A percentile compares a stretch with the other conserved stretches of the same genome.
Conservation (phyloP, 1,140 invertebrate species). For the Meloidogyne exigua region DNA sequence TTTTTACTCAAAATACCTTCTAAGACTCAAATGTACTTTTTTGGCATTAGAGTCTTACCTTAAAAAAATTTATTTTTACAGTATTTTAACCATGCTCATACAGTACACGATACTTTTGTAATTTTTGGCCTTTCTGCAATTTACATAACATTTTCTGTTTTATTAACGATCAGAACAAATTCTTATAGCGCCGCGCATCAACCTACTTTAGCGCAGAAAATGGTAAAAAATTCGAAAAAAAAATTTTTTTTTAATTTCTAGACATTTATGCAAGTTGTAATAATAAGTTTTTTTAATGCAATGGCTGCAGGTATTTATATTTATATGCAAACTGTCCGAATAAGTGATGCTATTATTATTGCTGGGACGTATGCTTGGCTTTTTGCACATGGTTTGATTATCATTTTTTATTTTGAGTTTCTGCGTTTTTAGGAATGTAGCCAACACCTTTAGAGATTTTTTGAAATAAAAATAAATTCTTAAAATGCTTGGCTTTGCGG, state of each 20-base stretch:
- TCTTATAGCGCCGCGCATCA: constrained; percentile 5
- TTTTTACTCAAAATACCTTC: not conserved
- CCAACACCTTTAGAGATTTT: no score
- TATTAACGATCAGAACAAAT: constrained; percentile 10
- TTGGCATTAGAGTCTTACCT: not conserved
- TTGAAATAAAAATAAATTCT: no score
- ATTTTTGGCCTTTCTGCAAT: constrained; percentile 21
- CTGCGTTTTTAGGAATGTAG: not conserved
- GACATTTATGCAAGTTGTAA: constrained; percentile 35
- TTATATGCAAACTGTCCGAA: constrained; percentile 29
- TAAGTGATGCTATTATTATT: constrained; percentile 28
- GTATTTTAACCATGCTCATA: constrained; percentile 13
- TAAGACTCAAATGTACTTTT: not conserved
- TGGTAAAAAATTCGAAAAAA: constrained; percentile 4
- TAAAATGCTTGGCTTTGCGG: no score
- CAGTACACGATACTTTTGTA: constrained; percentile 23
- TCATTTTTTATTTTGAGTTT: not conserved
- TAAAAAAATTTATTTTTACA: not conserved
- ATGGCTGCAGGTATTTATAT: constrained; percentile 34
- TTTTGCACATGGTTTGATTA: constrained; percentile 27
- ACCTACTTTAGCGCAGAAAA: constrained; percentile 17
- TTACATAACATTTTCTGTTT: constrained; percentile 15
- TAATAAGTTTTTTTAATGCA: constrained; percentile 36
- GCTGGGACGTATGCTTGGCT: constrained; percentile 33
- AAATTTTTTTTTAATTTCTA: constrained; percentile 10